phyloP scores from a whole-genome alignment of 2,797 vertebrate species.

The Simalia tracyae region DNA sequence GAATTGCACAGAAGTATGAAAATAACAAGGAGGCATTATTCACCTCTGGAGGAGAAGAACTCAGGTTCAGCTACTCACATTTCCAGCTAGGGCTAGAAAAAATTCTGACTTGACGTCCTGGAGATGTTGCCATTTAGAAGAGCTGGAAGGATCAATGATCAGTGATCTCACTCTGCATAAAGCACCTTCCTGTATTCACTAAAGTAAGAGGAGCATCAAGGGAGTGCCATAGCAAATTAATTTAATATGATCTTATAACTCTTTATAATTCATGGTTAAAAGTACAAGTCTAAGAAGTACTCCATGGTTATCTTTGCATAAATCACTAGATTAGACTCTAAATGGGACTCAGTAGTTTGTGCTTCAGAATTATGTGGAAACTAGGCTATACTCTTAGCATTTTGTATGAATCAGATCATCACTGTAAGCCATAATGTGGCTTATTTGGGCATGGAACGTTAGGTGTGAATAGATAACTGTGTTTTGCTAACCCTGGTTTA shows the following conservation, averaged over 20 bases:
- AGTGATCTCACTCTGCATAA: neutral
- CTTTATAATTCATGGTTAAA: neutral
- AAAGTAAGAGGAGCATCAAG: neutral
- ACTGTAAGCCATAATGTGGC: neutral
- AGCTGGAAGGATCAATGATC: neutral
- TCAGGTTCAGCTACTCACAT: neutral
- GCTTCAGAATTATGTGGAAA: neutral
- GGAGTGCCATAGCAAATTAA: neutral
- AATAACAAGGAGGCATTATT: neutral
- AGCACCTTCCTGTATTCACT: neutral
- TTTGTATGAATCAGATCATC: neutral
- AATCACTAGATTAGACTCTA: neutral
- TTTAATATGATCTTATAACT: neutral
- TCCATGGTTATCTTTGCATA: neutral
- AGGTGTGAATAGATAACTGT: neutral
- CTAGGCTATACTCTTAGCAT: neutral
- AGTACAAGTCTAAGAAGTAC: neutral
- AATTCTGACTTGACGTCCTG: neutral
- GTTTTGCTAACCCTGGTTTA: neutral
- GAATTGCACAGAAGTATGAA: neutral
- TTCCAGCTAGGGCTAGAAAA: neutral
- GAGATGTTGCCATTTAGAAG: neutral
- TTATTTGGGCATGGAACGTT: neutral
- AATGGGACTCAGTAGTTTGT: neutral
- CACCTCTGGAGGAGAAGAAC: neutral